These are phyloP conservation scores for Adoxophyes honmai DNA, from an alignment of 1,140 invertebrate genomes.

Conservation along the genomic window DNA sequence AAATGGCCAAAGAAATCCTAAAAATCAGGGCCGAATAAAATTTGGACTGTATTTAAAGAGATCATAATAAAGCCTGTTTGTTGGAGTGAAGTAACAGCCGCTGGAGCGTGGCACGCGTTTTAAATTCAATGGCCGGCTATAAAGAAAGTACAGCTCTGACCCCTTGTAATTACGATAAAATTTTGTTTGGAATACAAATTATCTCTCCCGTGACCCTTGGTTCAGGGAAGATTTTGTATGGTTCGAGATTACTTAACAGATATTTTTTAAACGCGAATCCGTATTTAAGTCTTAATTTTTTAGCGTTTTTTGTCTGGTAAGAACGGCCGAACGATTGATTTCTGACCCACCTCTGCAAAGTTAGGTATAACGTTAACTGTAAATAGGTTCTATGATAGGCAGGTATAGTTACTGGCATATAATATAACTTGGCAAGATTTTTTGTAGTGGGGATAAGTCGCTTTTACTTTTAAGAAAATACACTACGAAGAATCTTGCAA, in stretches of 20 bases:
- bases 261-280: no score
- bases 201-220: slow-evolving; percentile 18
- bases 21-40: neutral
- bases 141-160: slow-evolving; percentile 20
- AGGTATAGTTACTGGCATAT: no score
- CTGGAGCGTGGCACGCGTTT: neutral
- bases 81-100: neutral
- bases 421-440: no score
- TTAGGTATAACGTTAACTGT: no score
- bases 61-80: slow-evolving; percentile 14
- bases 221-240: neutral
- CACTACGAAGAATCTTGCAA: no score
- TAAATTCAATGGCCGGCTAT: slow-evolving; percentile 11
- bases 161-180: slow-evolving; percentile 39
- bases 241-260: neutral
- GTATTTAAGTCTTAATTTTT: no score
- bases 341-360: no score
- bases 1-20: neutral
- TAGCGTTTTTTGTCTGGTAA: no score
- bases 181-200: slow-evolving; percentile 45
- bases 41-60: slow-evolving; percentile 11
- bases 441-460: no score
- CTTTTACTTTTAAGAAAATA: no score
- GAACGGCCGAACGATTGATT: no score
- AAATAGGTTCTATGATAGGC: no score